A percentile compares a stretch with the other conserved stretches of the same genome.
phyloP scores from a whole-genome alignment of 2,797 vertebrate genomes.

The Eidolon dupreanum region DNA sequence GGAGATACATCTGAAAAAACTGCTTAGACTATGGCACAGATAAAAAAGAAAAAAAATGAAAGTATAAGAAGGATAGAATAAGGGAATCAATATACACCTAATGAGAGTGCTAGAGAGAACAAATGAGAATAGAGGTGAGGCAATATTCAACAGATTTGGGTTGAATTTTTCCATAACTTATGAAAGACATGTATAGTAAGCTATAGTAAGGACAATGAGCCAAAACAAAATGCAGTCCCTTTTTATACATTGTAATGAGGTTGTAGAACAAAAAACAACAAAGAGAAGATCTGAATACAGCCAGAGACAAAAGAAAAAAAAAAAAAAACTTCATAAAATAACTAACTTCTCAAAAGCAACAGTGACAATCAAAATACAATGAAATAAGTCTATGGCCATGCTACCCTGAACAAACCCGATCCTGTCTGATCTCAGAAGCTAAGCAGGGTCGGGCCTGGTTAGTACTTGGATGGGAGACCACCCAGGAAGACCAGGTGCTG shows the following conservation, averaged over 20 bases:
- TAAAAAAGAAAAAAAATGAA: neutral
- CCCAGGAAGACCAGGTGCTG: too few species aligned
- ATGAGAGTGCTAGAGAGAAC: neutral
- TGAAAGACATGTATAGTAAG: neutral
- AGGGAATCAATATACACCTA: neutral
- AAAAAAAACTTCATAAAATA: neutral
- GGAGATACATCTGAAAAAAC: neutral
- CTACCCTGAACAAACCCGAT: too few species aligned
- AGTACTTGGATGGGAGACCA: too few species aligned
- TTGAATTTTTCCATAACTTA: neutral
- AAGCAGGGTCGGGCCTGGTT: too few species aligned
- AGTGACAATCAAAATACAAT: neutral
- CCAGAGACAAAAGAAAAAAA: neutral
- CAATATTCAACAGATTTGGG: neutral
- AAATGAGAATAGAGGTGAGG: neutral
- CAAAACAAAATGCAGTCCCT: neutral
- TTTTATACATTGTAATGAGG: neutral
- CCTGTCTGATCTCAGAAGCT: too few species aligned
- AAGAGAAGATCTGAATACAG: neutral
- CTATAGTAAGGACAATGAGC: neutral
- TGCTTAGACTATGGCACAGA: neutral
- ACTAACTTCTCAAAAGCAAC: neutral
- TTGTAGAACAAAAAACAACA: neutral
- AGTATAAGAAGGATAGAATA: neutral
- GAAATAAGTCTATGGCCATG: neutral